Evolutionary conservation across 2,888 invertebrate genomes (phyloP), one percentile per base, ranked within the genome.

Genomic region (Stenodema calcarata): DNA sequence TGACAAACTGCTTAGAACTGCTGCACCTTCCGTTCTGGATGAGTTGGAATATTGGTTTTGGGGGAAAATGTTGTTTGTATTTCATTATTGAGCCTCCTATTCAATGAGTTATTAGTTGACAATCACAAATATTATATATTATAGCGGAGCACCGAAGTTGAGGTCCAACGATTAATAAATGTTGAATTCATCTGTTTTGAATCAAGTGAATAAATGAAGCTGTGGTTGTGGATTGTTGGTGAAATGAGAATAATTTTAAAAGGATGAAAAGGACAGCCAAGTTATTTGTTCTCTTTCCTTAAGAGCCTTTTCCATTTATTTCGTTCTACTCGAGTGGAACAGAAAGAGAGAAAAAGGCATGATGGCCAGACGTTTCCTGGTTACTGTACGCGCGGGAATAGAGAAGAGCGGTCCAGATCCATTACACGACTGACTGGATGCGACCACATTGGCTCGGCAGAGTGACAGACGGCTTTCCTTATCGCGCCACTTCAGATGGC

Each of bases 381-480:
- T 23, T 62, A 3, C 23, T 12, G 27, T 18, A 23, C 27, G 18
- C 62, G 18, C 23, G 23, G 62, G 23, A 62, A 62, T 62, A 23
- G 62, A 23, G 9, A 9, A 4, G 6, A 62, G 14, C 18, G 41
- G 73, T 35, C 3, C 1, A 23, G 54, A 54, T 54, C 80, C 80
- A 54, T 80, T 80, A 54, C 28, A 28, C 28, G 42, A 80, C 80
- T 28, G 54, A 80, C 50, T 80, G 50, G 54, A 80, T 30, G 80
- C 80, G 54, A 80, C 80, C 54, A 35, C 80, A 80, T 80, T 80
- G 82, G 82, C 69, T 70, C 41, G 35, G 35, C 2, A n/a, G 82
- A 82, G 70, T 69, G 82, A 82, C 82, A 82, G 70, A 82, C 82
- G 82, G 82, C 42, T 82, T 82, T 70, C 47, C 82, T 82, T 82